Evolutionary conservation across 2,888 invertebrate species (phyloP).

Genomic region (Xestobium rufovillosum): DNA sequence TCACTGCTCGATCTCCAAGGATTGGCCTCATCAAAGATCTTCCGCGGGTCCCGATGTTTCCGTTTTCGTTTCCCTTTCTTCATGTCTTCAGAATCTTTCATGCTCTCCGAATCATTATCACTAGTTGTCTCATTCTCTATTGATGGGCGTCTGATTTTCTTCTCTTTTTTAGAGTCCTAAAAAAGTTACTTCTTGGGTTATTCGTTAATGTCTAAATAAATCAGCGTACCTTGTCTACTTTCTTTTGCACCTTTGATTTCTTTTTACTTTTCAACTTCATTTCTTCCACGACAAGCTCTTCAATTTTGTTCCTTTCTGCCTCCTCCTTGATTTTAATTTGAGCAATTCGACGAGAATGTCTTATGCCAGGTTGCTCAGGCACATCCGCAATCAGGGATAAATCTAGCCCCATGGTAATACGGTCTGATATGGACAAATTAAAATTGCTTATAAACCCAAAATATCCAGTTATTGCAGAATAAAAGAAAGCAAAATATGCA

Average conservation of each 20-base stretch:
- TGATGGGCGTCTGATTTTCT: slow-evolving; percentile 27
- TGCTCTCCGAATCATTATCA: slow-evolving; percentile 37
- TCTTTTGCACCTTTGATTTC: slow-evolving; percentile 29
- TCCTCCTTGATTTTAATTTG: slow-evolving; percentile 83
- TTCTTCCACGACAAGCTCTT: slow-evolving; percentile 64
- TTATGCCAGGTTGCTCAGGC: too few relatives aligned
- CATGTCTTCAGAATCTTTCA: slow-evolving; percentile 43
- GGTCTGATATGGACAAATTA: slow-evolving; percentile 24
- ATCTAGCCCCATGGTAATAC: slow-evolving; percentile 39
- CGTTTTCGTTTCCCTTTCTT: slow-evolving; percentile 40
- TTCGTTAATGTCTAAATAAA: slow-evolving; percentile 1
- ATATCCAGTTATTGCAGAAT: slow-evolving; percentile 44
- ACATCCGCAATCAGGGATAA: too few relatives aligned
- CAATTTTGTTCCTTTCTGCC: slow-evolving; percentile 65
- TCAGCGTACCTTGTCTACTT: slow-evolving; percentile 31
- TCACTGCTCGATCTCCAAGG: slow-evolving; percentile 56
- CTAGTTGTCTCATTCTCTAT: slow-evolving; percentile 16
- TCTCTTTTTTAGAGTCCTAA: slow-evolving; percentile 33
- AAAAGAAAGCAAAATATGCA: slow-evolving; percentile 14
- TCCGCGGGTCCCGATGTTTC: slow-evolving; percentile 33
- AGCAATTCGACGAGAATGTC: slow-evolving; percentile 79
- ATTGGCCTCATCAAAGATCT: slow-evolving; percentile 45
- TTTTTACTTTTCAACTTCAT: slow-evolving; percentile 59
- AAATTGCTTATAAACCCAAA: slow-evolving; percentile 40
- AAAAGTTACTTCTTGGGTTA: slow-evolving; percentile 1